phyloP scores from a whole-genome alignment of 2,113 vertebrate genomes.

The Tonatia bakeri region DNA sequence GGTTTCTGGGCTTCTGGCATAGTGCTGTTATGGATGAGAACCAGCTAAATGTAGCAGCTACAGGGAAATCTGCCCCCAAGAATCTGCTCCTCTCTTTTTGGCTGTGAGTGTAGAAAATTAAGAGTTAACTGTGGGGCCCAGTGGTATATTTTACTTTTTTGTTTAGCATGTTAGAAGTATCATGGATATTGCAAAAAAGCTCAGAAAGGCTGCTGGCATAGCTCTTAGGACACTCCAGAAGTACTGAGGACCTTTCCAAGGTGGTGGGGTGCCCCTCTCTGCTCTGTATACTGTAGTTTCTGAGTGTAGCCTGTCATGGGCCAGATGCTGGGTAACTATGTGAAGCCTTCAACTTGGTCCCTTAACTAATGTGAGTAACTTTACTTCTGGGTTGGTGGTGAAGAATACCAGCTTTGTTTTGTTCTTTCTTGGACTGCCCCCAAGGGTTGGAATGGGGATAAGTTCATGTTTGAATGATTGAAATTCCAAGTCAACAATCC shows the following conservation, averaged over 20 bases:
- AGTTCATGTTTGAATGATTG: constrained; percentile 12
- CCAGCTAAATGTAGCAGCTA: neutral
- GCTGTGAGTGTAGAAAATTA: neutral
- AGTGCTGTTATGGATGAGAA: neutral
- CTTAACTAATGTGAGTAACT: constrained; percentile 56
- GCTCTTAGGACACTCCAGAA: neutral
- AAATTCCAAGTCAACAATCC: constrained; percentile 30
- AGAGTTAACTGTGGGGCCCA: neutral
- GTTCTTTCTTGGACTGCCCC: neutral
- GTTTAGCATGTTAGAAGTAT: constrained; percentile 23
- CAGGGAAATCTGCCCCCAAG: neutral
- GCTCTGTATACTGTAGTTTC: constrained; percentile 23
- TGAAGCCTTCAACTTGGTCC: constrained; percentile 44
- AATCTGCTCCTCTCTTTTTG: neutral
- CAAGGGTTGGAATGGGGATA: neutral
- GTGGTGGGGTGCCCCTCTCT: neutral
- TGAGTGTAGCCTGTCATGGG: constrained; percentile 40
- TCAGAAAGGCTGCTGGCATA: neutral
- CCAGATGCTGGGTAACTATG: constrained; percentile 43
- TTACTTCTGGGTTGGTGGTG: constrained; percentile 18
- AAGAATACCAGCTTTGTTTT: constrained; percentile 17
- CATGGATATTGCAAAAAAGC: constrained; percentile 38
- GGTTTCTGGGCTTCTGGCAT: neutral
- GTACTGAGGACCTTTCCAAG: constrained; percentile 14
- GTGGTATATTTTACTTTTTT: constrained; percentile 10